phyloP scores from a whole-genome alignment of 2,888 invertebrate species.

The Aquatica leii region DNA sequence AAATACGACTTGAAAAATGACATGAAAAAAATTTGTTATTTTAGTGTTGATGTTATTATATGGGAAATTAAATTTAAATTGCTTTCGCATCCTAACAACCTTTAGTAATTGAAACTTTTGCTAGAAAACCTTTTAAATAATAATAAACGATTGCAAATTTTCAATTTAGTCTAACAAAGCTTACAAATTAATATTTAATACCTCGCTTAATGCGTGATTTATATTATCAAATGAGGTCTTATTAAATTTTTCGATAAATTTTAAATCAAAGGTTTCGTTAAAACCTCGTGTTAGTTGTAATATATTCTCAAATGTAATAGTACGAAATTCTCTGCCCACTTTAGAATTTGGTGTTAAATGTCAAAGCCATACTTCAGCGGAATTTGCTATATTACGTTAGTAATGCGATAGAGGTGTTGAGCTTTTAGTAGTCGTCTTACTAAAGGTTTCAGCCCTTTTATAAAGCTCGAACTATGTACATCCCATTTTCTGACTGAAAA shows the following conservation, averaged over 20 bases:
- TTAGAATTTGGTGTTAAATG: constrained; percentile 40
- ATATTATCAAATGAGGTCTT: neutral
- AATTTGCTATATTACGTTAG: constrained; percentile 43
- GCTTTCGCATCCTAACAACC: neutral
- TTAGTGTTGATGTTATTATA: too few relatives aligned
- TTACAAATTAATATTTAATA: neutral
- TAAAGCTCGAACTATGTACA: constrained; percentile 28
- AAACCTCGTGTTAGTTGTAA: neutral
- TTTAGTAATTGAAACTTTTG: constrained; percentile 4
- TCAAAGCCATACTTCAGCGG: constrained; percentile 41
- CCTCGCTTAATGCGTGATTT: neutral
- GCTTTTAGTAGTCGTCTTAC: constrained; percentile 43
- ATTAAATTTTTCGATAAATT: constrained; percentile 6
- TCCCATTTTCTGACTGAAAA: constrained; percentile 29
- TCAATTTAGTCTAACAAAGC: constrained; percentile 24
- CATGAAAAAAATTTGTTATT: too few relatives aligned
- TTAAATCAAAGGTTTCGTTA: constrained; percentile 2
- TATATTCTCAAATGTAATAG: constrained; percentile 19
- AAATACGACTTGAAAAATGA: too few relatives aligned
- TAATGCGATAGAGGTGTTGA: constrained; percentile 38
- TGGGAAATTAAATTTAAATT: neutral
- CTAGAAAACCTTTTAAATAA: neutral
- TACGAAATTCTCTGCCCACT: constrained; percentile 32
- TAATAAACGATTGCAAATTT: constrained; percentile 17
- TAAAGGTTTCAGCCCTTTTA: constrained; percentile 34